Base-by-base conservation (phyloP, 64 coral and sea anemone species). In the Dendronephthya gigantea region DNA sequence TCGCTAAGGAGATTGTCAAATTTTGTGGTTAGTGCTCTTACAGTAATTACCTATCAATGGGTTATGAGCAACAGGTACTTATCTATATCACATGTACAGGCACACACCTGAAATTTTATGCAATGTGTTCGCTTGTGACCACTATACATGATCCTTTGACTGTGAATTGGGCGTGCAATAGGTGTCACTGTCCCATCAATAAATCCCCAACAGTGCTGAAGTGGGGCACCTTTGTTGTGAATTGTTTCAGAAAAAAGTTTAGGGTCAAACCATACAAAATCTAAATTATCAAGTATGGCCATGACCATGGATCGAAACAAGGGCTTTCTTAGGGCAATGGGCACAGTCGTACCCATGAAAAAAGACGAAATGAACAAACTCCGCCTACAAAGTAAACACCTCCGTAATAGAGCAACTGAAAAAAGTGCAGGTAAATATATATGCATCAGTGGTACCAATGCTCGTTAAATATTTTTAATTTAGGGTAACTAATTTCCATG, bases 201-300 rank as follows among this genome's bases (percentile, higher is more conserved):
- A 31, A 83, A 83, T 48, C 82, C 82, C 82, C 82, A 83, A 49
- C 82, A 83, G 39, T 83, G 82, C 49, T 83, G 82, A 48, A 83
- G 43, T 19, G 83, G 83, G 52, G 83, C 47, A 52, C 83, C 83
- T 84, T 51, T 84, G 15, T 12, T 52, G 19, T 84, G 47, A 35
- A 52, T 56, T 50, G 56, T 52, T 58, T 84, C n/a, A n/a, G n/a
- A n/a, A 83, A 83, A 83, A 10, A 83, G 81, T 83, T 45, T 45
- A 40, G 81, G 40, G 81, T 83, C 35, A 16, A 83, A 45, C 81
- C 81, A 83, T 40, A 83, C 49, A 45, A 83, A 34, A 83, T 83
- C 0, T 45, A 83, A 45, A 83, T 19, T 45, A 83, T 83, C n/a
- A n/a, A n/a, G 9, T 9, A 70, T n/a, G 8, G 25, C 6, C 66